Percentiles rank a stretch among this genome's conserved stretches.
Conservation (phyloP, 2,888 invertebrate species). For the Sturmia bella region DNA sequence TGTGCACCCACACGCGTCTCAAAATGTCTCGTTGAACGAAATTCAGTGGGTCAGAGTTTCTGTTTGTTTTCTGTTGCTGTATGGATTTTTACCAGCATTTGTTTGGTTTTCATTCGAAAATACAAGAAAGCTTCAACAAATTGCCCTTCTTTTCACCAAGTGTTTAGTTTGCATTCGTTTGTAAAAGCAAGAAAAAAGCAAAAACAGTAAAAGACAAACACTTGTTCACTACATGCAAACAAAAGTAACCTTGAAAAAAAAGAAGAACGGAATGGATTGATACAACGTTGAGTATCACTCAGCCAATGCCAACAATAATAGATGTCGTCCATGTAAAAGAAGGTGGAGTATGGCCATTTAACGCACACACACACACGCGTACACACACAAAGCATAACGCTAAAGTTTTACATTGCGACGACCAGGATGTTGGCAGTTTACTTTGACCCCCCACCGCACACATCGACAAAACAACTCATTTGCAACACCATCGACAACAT, state of each 20-base stretch:
- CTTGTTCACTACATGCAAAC: constrained; percentile 53
- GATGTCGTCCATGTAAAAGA: constrained; percentile 23
- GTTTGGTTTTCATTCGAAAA: neutral
- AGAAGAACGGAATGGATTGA: constrained; percentile 10
- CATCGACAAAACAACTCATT: neutral
- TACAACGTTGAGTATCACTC: constrained; percentile 22
- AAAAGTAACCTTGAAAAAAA: constrained; percentile 38
- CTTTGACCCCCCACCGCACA: constrained; percentile 9
- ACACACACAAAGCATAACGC: constrained; percentile 17
- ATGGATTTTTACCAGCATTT: constrained; percentile 10
- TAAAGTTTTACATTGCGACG: neutral
- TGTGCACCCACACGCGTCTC: neutral
- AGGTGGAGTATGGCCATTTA: constrained; percentile 39
- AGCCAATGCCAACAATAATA: constrained; percentile 47
- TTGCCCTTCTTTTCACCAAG: neutral
- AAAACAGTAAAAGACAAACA: constrained; percentile 2
- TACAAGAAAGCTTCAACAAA: constrained; percentile 1
- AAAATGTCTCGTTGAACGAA: constrained; percentile 5
- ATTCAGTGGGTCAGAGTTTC: constrained; percentile 45
- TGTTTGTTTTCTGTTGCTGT: neutral
- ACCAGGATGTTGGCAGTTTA: constrained; percentile 2
- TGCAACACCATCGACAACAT: constrained; percentile 15
- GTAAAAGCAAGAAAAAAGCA: neutral
- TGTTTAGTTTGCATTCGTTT: constrained; percentile 31
- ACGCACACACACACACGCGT: neutral